Evolutionary conservation across 1,140 invertebrate species (phyloP).

Genomic region (Rhopalosiphum maidis): DNA sequence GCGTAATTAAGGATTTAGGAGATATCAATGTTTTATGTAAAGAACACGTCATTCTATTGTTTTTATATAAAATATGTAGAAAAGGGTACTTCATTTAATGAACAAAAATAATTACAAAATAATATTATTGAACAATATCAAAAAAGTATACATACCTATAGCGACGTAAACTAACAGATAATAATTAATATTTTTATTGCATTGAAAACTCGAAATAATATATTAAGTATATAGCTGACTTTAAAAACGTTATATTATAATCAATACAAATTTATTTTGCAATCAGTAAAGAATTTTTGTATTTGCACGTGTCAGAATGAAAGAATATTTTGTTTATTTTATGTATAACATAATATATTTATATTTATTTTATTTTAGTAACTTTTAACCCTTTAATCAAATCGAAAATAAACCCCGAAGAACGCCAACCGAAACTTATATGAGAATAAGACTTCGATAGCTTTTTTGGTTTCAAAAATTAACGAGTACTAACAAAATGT

Average conservation of each 20-base stretch:
- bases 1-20: neutral
- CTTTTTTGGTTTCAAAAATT: neutral
- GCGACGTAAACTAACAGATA: too few species aligned
- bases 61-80: neutral
- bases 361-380: neutral
- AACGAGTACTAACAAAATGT: neutral
- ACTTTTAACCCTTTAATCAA: too few species aligned
- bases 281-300: too few species aligned
- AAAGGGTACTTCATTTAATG: neutral
- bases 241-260: too few species aligned
- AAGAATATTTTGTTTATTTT: neutral
- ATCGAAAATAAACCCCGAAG: neutral
- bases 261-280: too few species aligned
- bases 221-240: too few species aligned
- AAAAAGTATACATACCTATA: neutral
- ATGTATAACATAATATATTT: neutral
- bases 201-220: too few species aligned
- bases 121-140: neutral
- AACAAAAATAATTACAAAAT: neutral
- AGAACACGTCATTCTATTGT: neutral
- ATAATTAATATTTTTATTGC: too few species aligned
- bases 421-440: neutral
- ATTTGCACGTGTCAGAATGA: too few species aligned
- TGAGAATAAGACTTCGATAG: neutral
- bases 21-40: too few species aligned